phyloP scores from a whole-genome alignment of 2,113 vertebrate genomes.

The Bubo bubo region DNA sequence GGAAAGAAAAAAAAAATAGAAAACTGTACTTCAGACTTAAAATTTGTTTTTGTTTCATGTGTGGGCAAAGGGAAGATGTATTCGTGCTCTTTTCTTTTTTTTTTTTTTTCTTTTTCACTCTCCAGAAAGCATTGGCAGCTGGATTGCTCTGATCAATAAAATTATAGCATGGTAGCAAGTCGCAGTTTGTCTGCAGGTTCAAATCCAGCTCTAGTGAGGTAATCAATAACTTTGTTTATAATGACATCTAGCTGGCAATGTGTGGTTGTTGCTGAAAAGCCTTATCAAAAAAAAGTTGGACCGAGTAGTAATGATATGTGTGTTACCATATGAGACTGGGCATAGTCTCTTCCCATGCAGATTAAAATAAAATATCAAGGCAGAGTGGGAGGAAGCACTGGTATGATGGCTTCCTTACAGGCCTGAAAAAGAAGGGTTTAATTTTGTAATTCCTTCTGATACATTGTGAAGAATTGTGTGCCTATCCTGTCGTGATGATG shows the following conservation, averaged over 20 bases:
- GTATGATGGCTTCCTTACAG: rapidly evolving
- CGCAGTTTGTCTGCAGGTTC: conserved; percentile 20
- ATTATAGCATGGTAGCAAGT: neutral
- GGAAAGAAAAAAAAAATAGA: no score
- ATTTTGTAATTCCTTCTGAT: neutral
- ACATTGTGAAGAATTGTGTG: neutral
- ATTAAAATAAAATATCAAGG: rapidly evolving
- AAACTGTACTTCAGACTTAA: neutral
- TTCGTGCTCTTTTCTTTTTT: neutral
- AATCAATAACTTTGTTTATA: conserved; percentile 65
- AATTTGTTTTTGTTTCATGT: neutral
- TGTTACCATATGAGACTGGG: neutral
- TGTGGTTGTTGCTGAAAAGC: neutral
- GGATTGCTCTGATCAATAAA: conserved; percentile 46
- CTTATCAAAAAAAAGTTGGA: neutral
- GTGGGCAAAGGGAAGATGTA: neutral
- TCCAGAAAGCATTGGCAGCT: conserved; percentile 18
- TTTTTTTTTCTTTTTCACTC: neutral
- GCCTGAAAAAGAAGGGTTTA: neutral
- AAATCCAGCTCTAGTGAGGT: neutral
- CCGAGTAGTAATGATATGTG: neutral
- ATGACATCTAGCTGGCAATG: conserved; percentile 57
- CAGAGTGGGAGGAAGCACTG: neutral
- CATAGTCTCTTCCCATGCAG: neutral
- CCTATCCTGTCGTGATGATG: rapidly evolving